A percentile compares a stretch with the other conserved stretches of the same genome.
Evolutionary conservation across 2,888 invertebrate species (phyloP).

Genomic region (Lepidochitona cinerea): DNA sequence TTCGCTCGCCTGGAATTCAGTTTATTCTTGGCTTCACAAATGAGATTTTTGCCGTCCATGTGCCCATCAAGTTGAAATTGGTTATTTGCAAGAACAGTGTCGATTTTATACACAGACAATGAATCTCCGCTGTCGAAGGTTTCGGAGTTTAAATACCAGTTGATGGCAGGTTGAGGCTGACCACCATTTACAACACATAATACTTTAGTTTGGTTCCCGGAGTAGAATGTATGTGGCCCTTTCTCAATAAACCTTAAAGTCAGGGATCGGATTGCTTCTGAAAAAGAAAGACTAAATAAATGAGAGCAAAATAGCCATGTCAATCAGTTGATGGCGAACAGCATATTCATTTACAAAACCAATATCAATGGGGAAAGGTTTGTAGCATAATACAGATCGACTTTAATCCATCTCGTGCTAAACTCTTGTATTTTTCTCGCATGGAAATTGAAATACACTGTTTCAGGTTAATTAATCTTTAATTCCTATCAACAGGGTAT

Average conservation of each 20-base stretch:
- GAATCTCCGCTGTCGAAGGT: background rate
- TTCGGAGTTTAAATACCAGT: background rate
- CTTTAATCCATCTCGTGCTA: no score
- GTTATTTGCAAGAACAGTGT: background rate
- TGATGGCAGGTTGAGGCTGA: background rate
- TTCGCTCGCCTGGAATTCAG: no score
- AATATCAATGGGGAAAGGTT: no score
- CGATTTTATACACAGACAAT: background rate
- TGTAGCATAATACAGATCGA: no score
- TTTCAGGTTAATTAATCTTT: no score
- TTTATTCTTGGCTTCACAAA: background rate
- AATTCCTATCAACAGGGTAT: no score
- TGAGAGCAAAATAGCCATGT: no score
- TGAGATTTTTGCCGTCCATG: background rate
- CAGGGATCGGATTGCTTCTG: background rate
- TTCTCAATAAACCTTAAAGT: background rate
- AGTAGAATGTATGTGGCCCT: background rate
- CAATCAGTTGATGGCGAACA: no score
- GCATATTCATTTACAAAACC: no score
- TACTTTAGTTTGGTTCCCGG: background rate
- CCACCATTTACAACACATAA: background rate
- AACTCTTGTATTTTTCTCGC: no score
- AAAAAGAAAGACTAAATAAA: background rate
- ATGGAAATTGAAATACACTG: no score
- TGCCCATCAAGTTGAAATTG: background rate